phyloP scores from a whole-genome alignment of 2,797 vertebrate genomes.

The Sebastes itinus region DNA sequence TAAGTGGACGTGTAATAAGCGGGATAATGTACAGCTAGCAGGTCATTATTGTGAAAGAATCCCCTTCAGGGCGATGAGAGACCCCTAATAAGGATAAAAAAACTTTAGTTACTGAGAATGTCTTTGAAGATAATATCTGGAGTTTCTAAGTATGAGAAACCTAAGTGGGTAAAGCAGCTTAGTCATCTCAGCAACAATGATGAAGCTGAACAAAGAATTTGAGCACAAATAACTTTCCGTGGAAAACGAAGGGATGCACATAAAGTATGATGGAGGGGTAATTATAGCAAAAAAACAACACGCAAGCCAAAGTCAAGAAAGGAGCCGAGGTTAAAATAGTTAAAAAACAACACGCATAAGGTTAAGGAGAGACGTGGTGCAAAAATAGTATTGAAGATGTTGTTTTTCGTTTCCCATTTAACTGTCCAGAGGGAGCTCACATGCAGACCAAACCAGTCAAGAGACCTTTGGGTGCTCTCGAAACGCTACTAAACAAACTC shows the following conservation, averaged over 20 bases:
- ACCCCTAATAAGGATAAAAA: not conserved
- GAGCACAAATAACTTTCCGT: conserved; percentile 18
- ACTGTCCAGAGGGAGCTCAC: conserved; percentile 30
- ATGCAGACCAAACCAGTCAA: conserved; percentile 28
- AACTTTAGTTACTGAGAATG: not conserved
- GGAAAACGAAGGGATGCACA: conserved; percentile 8
- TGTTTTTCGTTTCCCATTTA: conserved; percentile 12
- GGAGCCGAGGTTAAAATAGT: not conserved
- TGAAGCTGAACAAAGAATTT: not conserved
- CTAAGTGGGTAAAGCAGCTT: not conserved
- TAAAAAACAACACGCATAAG: not conserved
- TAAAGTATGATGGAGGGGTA: not conserved
- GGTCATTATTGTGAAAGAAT: too few species aligned
- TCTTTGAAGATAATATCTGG: not conserved
- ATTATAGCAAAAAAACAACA: conserved; percentile 1
- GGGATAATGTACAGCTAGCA: too few species aligned
- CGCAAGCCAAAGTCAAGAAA: not conserved
- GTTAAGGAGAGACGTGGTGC: not conserved
- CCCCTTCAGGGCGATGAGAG: too few species aligned
- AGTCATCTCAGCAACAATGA: conserved; percentile 1
- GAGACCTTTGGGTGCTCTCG: conserved; percentile 63
- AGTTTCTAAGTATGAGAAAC: not conserved
- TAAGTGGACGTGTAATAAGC: too few species aligned
- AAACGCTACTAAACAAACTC: conserved; percentile 58
- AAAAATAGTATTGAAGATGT: not conserved